Evolutionary conservation across 2,113 vertebrate species (phyloP), one percentile per base, ranked within the genome.

Genomic region (Phalacrocorax pelagicus): DNA sequence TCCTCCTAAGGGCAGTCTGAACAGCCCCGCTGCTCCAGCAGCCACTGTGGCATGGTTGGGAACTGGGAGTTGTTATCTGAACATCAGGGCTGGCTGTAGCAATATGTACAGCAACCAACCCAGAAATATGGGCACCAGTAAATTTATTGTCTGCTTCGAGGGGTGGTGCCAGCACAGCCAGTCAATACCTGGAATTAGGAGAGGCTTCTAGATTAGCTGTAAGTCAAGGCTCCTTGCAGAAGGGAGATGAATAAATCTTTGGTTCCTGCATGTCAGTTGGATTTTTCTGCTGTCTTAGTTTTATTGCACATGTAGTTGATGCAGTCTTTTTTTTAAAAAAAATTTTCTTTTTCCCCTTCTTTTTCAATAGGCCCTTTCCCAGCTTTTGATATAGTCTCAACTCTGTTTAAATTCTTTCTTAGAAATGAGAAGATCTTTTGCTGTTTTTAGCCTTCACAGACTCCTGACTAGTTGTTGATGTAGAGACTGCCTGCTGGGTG

Each of bases 401-500:
- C 40, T 91, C 70, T 86, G 87, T 90, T 89, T 87, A 79, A 94
- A 91, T 85, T 92, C 70, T 80, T 91, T 61, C 62, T 54, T 46
- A 62, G 63, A 69, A 82, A 74, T 3, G 2, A 86, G 92, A 46
- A 71, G 80, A 57, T 70, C 44, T 89, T 88, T 62, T 95, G 81
- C 89, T 90, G 88, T 3, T 90, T 96, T 94, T 81, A 96, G 71
- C 58, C 63, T 54, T 80, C 29, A 8, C 66, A 70, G 62, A 3
- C 86, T 81, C 42, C 81, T 54, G 77, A 15, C 44, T 79, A 9
- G 70, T 38, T 96, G 86, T 92, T 95, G 96, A 94, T 95, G 49
- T 26, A 80, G 91, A 57, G 66, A 8, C 91, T 94, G 91, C 95
- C 83, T 95, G 94, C 94, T 96, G 94, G 81, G 86, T 94, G 86